Percentiles rank a stretch among this genome's conserved stretches.
Conservation (phyloP, 2,797 vertebrate genomes). For the Delichon dasypus region DNA sequence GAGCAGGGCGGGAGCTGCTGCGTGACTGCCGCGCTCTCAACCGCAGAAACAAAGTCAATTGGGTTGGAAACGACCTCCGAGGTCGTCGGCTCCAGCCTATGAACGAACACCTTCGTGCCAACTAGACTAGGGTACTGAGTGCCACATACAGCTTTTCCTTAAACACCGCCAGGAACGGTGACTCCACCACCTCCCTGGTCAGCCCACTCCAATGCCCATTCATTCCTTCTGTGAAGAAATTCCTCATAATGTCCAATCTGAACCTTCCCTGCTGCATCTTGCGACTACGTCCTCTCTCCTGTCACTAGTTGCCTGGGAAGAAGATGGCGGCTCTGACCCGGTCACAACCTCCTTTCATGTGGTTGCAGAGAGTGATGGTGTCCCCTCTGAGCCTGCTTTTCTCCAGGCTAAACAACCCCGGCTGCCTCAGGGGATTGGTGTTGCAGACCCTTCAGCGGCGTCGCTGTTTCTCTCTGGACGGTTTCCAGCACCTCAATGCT, state of each 20-base stretch:
- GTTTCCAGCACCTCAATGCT: fast-evolving
- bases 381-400: background rate
- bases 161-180: background rate
- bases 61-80: background rate
- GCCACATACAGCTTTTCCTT: background rate
- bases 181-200: too few species aligned
- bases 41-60: fast-evolving
- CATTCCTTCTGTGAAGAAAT: background rate
- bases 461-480: background rate
- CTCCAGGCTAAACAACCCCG: background rate
- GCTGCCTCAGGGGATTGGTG: background rate
- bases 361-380: too few species aligned
- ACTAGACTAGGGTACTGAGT: background rate
- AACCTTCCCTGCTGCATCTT: background rate
- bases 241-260: background rate
- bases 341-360: background rate
- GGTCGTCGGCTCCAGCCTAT: fast-evolving
- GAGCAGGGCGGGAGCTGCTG: background rate
- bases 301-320: fast-evolving
- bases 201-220: background rate
- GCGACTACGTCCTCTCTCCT: background rate
- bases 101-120: background rate
- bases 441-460: background rate
- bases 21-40: fast-evolving
- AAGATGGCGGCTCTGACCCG: too few species aligned